phyloP scores from a whole-genome alignment of 2,888 invertebrate genomes.

The Psylliodes chrysocephalus region DNA sequence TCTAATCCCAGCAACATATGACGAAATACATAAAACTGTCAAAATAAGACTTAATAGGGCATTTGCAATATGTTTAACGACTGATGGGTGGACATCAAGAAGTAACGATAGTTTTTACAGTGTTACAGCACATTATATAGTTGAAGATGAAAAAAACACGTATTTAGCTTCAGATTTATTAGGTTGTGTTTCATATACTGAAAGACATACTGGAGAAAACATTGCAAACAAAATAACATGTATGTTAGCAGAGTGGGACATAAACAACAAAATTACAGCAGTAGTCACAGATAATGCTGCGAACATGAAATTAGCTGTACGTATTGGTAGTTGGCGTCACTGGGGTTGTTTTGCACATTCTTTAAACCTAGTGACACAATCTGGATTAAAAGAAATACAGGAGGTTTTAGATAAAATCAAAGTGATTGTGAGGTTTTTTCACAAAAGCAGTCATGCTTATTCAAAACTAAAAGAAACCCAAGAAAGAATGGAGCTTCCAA shows the following conservation, averaged over 20 bases:
- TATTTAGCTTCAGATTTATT: slow-evolving; percentile 24
- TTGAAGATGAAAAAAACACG: slow-evolving; percentile 7
- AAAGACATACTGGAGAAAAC: slow-evolving; percentile 27
- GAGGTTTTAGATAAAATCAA: no score
- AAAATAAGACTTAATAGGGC: slow-evolving; percentile 27
- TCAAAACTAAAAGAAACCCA: no score
- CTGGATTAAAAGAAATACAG: no score
- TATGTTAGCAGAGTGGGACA: slow-evolving; percentile 13
- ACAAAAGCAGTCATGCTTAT: no score
- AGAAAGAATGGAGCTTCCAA: no score
- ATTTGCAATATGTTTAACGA: slow-evolving; percentile 33
- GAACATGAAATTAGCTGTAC: slow-evolving; percentile 23
- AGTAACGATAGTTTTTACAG: slow-evolving; percentile 13
- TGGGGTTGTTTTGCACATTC: no score
- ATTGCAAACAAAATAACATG: slow-evolving; percentile 1
- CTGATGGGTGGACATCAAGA: slow-evolving; percentile 31
- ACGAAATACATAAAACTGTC: slow-evolving; percentile 18
- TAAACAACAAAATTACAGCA: slow-evolving; percentile 24
- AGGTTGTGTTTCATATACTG: slow-evolving; percentile 27
- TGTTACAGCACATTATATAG: slow-evolving; percentile 30
- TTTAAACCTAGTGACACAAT: no score
- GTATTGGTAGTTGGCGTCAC: slow-evolving; percentile 20
- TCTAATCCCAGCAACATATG: slow-evolving; percentile 27
- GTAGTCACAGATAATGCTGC: slow-evolving; percentile 31
- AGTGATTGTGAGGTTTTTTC: no score